Evolutionary conservation across 2,113 vertebrate genomes (phyloP), one percentile per base, ranked within the genome.

Genomic region (Thymallus thymallus): DNA sequence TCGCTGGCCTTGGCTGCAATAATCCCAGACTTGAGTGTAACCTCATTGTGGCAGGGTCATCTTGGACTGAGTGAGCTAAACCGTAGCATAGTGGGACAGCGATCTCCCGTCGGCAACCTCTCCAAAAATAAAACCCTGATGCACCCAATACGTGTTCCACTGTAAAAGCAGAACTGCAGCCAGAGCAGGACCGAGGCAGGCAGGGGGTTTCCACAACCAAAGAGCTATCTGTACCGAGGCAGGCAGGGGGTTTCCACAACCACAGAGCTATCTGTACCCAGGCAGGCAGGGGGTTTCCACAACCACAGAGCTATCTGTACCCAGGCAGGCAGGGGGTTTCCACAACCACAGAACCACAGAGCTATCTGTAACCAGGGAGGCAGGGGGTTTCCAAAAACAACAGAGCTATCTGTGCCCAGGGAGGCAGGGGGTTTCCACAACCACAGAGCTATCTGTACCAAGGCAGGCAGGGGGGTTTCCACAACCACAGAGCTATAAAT

Each of bases 51-150:
- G 13, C 56, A 13, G 18, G 2, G 56, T 7, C 56, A 18, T 51
- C 13, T 51, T 51, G 13, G 48, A 51, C 48, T 51, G 48, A 86
- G 79, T 1, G 48, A 86, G 83, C 82, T 76, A 71, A 68, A 86
- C 83, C 80, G 72, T 90, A 76, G 56, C 87, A 86, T 90, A 76
- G 60, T 86, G 85, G 84, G 89, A 88, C 80, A 78, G 82, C 48
- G 48, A 84, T 80, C 88, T 81, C 82, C 24, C 35, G 35, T 10
- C 35, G 48, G 80, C 55, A 82, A 80, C 65, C 22, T 1, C 81
- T 88, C 94, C 94, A 92, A 93, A 95, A 96, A 96, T 96, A 96
- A 90, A 89, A 74, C 78, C 74, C 73, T 67, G 78, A 81, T 83
- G 82, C 80, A 77, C 82, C 84, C 79, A 88, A 86, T 84, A 81